Conservation (phyloP, 2,113 vertebrate genomes). For the Hippopotamus amphibius region DNA sequence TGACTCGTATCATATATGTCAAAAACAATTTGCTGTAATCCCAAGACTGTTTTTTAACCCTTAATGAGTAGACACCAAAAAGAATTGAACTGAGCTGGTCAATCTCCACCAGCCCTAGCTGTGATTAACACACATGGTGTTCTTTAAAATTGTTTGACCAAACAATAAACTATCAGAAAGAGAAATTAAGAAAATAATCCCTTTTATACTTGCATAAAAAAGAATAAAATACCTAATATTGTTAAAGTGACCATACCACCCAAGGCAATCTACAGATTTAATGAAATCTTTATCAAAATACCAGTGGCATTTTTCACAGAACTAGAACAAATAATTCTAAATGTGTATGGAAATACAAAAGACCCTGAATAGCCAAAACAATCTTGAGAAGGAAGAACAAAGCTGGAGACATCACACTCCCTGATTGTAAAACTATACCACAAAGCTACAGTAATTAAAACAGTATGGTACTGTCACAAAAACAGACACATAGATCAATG, state of each 20-base stretch:
- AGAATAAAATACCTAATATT: background rate
- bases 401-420: background rate
- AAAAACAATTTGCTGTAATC: background rate
- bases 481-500: background rate
- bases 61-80: slow-evolving; percentile 6
- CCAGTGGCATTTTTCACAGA: background rate
- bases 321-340: background rate
- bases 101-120: background rate
- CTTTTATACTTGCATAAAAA: background rate
- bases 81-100: background rate
- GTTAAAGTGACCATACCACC: background rate
- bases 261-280: background rate
- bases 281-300: background rate
- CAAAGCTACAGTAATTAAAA: background rate
- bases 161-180: background rate
- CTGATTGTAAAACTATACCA: background rate
- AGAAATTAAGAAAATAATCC: background rate
- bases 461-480: background rate
- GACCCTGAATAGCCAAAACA: background rate
- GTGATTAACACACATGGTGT: background rate
- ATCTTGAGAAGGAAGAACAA: background rate
- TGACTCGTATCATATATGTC: background rate
- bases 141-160: background rate
- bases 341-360: background rate
- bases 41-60: background rate